phyloP scores from a whole-genome alignment of 2,113 vertebrate species.

The Halichoerus grypus region DNA sequence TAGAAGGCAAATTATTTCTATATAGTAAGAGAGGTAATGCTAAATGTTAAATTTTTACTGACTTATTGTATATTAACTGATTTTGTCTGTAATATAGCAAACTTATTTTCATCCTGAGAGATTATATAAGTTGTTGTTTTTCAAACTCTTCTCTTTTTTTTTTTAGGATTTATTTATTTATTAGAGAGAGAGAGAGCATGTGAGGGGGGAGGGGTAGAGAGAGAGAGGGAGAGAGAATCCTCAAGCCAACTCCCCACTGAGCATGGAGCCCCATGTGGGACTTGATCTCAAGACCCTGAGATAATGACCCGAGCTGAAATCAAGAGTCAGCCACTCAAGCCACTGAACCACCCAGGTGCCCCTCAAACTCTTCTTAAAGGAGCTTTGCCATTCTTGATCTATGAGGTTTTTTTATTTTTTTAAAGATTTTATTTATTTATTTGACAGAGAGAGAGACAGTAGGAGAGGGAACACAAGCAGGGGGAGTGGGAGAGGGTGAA shows the following conservation, averaged over 20 bases:
- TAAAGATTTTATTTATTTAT: too few species aligned
- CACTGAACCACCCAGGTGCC: not conserved
- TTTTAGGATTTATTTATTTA: not conserved
- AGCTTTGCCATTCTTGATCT: not conserved
- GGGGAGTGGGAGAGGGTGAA: too few species aligned
- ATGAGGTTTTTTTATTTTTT: not conserved
- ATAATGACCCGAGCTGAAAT: not conserved
- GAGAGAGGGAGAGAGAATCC: not conserved
- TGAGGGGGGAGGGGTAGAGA: not conserved
- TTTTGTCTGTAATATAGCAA: not conserved
- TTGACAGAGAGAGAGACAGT: too few species aligned
- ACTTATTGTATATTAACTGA: not conserved
- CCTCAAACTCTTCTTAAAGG: not conserved
- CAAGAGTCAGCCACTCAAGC: not conserved
- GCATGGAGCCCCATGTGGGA: not conserved
- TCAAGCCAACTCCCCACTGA: not conserved
- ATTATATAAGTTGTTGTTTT: not conserved
- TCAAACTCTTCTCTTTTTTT: not conserved
- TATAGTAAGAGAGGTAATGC: not conserved
- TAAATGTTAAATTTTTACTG: not conserved
- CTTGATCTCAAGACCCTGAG: not conserved
- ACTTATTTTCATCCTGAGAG: not conserved
- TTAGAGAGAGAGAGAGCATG: not conserved
- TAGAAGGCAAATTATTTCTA: not conserved
- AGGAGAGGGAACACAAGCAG: too few species aligned